phyloP scores from a whole-genome alignment of 2,888 invertebrate species.

The Scaptomyza caliginosa region DNA sequence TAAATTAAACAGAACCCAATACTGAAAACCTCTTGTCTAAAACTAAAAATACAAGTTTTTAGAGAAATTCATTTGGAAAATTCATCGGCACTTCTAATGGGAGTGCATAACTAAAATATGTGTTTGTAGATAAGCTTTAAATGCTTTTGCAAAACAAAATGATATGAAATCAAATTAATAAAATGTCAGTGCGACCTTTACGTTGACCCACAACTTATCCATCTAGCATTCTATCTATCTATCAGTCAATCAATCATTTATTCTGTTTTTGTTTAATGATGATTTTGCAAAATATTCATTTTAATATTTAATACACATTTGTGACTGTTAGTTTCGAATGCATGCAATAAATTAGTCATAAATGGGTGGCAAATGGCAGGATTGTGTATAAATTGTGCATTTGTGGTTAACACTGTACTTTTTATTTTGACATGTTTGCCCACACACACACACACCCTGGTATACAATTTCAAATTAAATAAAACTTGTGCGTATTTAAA shows the following conservation, averaged over 20 bases:
- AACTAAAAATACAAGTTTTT: constrained; percentile 52
- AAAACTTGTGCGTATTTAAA: neutral
- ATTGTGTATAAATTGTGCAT: neutral
- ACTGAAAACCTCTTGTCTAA: constrained; percentile 33
- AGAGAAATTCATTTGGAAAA: constrained; percentile 6
- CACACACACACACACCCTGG: neutral
- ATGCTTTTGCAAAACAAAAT: neutral
- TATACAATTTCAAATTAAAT: neutral
- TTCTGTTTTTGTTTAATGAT: constrained; percentile 20
- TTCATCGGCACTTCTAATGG: constrained; percentile 12
- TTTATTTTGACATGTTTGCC: neutral
- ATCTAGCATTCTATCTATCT: neutral
- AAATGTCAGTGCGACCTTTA: constrained; percentile 32
- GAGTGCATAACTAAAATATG: neutral
- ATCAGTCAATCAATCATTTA: constrained; percentile 1
- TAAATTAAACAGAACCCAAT: constrained; percentile 31
- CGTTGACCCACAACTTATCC: neutral
- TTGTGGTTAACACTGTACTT: constrained; percentile 14
- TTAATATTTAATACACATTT: neutral
- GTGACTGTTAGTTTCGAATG: constrained; percentile 7
- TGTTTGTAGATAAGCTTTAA: constrained; percentile 15
- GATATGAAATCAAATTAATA: constrained; percentile 42
- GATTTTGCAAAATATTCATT: constrained; percentile 9
- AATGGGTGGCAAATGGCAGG: neutral
- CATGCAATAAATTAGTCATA: constrained; percentile 32